A percentile compares a stretch with the other conserved stretches of the same genome.
Conservation (phyloP, 2,797 vertebrate genomes). For the Taeniopygia guttata region DNA sequence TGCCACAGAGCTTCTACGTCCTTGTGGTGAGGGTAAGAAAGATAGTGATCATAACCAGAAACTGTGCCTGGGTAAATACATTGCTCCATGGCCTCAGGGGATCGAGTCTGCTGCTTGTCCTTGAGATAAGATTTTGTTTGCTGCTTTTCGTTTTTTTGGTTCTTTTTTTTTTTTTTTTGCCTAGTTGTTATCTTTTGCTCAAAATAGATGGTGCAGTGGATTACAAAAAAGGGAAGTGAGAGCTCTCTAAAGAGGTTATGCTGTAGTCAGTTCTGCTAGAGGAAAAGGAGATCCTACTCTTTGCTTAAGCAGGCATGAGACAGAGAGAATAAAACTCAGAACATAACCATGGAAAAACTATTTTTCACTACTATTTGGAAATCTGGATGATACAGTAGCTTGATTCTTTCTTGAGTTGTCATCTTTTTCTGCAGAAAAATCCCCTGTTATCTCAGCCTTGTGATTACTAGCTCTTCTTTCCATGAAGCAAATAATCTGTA, state of each 20-base stretch:
- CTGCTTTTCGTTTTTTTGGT: not conserved
- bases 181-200: not conserved
- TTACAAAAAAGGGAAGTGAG: conserved; percentile 29
- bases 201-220: not conserved
- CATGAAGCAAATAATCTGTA: not conserved
- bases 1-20: conserved; percentile 14
- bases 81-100: not conserved
- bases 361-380: conserved; percentile 45
- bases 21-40: not conserved
- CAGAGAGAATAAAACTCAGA: not conserved
- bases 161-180: not conserved
- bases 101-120: not conserved
- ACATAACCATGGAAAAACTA: conserved; percentile 5
- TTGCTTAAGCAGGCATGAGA: not conserved
- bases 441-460: conserved; percentile 34
- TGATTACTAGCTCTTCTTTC: conserved; percentile 51
- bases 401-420: conserved; percentile 8
- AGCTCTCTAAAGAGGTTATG: not conserved
- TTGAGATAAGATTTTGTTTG: not conserved
- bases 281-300: not conserved
- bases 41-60: conserved; percentile 57
- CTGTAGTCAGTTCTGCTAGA: not conserved
- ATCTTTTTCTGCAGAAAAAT: conserved; percentile 35
- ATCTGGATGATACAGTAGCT: not conserved
- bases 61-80: not conserved